Evolutionary conservation across 2,113 vertebrate genomes (phyloP).

Genomic region (Polypterus bichir): DNA sequence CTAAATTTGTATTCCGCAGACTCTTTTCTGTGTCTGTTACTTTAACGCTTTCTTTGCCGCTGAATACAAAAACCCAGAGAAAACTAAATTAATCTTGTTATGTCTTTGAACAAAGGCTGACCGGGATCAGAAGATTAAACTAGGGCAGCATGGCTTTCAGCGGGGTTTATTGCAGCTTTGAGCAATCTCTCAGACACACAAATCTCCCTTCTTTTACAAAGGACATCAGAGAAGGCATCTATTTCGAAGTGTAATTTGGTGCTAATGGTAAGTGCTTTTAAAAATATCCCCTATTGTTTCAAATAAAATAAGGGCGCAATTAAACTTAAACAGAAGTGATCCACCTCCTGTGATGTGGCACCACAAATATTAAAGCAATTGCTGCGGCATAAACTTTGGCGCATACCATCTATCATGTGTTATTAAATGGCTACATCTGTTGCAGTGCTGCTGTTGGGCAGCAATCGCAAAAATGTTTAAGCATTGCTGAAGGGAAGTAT

Average conservation of each 20-base stretch:
- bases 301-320: slow-evolving; percentile 24
- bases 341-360: slow-evolving; percentile 33
- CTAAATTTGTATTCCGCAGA: too few species aligned
- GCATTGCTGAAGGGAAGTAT: too few species aligned
- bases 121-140: slow-evolving; percentile 11
- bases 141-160: slow-evolving; percentile 14
- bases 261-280: slow-evolving; percentile 18
- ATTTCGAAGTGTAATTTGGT: slow-evolving; percentile 23
- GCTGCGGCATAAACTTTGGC: slow-evolving; percentile 9
- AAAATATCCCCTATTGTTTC: slow-evolving; percentile 16
- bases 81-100: too few species aligned
- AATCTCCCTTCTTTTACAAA: slow-evolving; percentile 18
- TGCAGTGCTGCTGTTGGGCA: slow-evolving; percentile 10
- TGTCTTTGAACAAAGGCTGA: too few species aligned
- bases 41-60: too few species aligned
- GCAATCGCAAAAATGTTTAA: too few species aligned
- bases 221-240: slow-evolving; percentile 20
- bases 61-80: too few species aligned
- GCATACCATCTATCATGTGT: slow-evolving; percentile 13
- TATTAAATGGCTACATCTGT: slow-evolving; percentile 29
- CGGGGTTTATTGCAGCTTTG: slow-evolving; percentile 23
- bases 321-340: slow-evolving; percentile 23
- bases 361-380: slow-evolving; percentile 27
- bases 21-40: too few species aligned
- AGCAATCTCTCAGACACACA: slow-evolving; percentile 24